Evolutionary conservation across 2,113 vertebrate genomes (phyloP), one percentile per base, ranked within the genome.

Genomic region (Puffinus mauretanicus): DNA sequence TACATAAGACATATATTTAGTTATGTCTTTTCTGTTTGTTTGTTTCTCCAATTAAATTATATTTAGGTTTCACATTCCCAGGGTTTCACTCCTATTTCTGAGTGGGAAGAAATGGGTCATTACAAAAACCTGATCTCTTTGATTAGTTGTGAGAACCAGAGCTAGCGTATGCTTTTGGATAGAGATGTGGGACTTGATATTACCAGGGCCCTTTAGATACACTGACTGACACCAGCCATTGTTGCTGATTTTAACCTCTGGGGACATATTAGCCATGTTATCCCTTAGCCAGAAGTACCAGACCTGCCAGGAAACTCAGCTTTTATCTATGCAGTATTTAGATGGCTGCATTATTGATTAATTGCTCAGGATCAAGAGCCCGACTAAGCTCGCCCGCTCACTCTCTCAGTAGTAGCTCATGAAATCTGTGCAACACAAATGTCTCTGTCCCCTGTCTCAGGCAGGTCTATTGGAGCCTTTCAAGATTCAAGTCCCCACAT

Each of bases 161-260:
- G 18, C 16, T 38, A 47, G 3, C 1, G 0, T 16, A 24, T 21
- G 7, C 6, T n/a, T 71, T 84, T 54, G 51, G 25, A 11, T n/a
- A 51, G 32, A 49, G 61, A 12, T 13, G 17, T 64, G 38, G 49
- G 11, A 27, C 26, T 36, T 64, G 6, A 2, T 73, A 11, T 24
- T 65, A n/a, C 25, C 9, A 57, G 7, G 29, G 3, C 7, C 18
- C 12, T 60, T 78, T 54, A 55, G 34, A 29, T 34, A 77, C 24
- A 29, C 13, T n/a, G 27, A 10, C 32, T 76, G 32, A 55, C 27
- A 49, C 6, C 25, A 60, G 38, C n/a, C 17, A 22, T 83, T 77
- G 29, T 25, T 78, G 14, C 46, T 70, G 34, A 34, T 91, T 86
- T 88, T 66, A 65, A n/a, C 14, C 8, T 42, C 36, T 66, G 26